Conservation (phyloP, 2,797 vertebrate genomes). For the Aratinga solstitialis region DNA sequence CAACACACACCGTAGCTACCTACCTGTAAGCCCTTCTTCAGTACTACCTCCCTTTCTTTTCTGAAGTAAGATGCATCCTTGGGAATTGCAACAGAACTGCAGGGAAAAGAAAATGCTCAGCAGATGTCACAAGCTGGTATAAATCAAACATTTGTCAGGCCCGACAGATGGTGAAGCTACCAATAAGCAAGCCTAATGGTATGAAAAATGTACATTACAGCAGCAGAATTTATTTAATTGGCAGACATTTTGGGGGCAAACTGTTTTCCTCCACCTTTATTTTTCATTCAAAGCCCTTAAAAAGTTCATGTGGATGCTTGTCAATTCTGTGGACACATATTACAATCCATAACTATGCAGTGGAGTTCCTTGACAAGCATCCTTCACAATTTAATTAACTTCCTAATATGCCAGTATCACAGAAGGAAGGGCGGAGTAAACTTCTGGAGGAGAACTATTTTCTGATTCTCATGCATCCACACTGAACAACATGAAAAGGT, state of each 20-base stretch:
- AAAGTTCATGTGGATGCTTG: neutral
- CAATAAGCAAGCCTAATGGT: neutral
- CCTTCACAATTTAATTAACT: neutral
- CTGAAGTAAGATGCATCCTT: slow-evolving; percentile 79
- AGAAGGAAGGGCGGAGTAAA: neutral
- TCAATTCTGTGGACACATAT: neutral
- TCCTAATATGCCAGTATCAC: neutral
- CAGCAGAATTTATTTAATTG: neutral
- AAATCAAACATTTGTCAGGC: neutral
- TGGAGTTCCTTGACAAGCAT: neutral
- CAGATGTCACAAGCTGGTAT: neutral
- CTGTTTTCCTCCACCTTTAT: neutral
- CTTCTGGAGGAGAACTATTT: neutral
- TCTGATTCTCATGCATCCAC: neutral
- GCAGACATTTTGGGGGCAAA: neutral
- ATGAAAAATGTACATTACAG: neutral
- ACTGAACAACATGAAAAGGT: neutral
- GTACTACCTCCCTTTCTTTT: slow-evolving; percentile 74
- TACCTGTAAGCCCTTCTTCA: slow-evolving; percentile 78
- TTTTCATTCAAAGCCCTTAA: neutral
- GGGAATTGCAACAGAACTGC: slow-evolving; percentile 77
- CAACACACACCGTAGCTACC: slow-evolving; percentile 52
- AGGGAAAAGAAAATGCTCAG: neutral
- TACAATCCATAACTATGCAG: neutral
- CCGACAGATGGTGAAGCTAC: neutral